Evolutionary conservation across 1,140 invertebrate genomes (phyloP).

Genomic region (Diabrotica virgifera): DNA sequence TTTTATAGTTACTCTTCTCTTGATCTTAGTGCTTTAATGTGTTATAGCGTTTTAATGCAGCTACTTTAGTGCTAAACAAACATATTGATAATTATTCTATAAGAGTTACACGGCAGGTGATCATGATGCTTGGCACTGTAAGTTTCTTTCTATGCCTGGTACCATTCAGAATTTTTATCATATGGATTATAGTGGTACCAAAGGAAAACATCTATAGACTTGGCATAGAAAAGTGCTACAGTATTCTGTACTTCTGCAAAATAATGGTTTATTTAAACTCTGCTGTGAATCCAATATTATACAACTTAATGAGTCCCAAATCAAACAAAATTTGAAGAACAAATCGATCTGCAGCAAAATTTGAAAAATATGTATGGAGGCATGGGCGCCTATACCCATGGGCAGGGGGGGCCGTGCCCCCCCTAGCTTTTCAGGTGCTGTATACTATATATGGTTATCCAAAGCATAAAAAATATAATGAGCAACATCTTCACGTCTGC

Average conservation of each 20-base stretch:
- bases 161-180: conserved; percentile 77
- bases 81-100: conserved; percentile 60
- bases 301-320: conserved; percentile 83
- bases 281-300: conserved; percentile 78
- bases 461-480: no score
- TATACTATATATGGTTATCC: no score
- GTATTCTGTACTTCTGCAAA: conserved; percentile 75
- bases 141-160: conserved; percentile 85
- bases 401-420: no score
- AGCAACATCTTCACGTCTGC: no score
- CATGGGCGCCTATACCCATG: no score
- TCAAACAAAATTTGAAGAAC: conserved; percentile 43
- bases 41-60: conserved; percentile 66
- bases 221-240: conserved; percentile 72
- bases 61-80: conserved; percentile 58
- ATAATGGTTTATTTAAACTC: conserved; percentile 86
- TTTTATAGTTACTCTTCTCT: conserved; percentile 71
- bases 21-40: conserved; percentile 73
- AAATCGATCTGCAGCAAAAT: conserved; percentile 20
- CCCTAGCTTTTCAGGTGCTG: no score
- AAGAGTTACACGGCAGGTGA: conserved; percentile 66
- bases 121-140: conserved; percentile 79
- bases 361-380: no score
- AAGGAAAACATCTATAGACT: conserved; percentile 57
- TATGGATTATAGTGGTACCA: conserved; percentile 73